Conservation (phyloP, 2,888 invertebrate species). For the Ellobium chinense region DNA sequence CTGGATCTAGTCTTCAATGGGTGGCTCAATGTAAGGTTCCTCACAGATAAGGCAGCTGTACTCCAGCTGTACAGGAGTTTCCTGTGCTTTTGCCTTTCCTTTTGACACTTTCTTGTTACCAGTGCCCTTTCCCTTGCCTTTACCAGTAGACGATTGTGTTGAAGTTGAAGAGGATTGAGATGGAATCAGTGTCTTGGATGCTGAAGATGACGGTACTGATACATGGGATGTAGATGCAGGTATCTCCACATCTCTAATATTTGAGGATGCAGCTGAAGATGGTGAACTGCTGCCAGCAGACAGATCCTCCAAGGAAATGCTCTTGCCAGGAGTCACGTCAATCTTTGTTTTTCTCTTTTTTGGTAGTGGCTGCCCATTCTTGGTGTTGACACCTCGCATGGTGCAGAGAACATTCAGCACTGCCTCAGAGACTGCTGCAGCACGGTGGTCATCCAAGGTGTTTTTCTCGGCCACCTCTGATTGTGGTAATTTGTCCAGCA, state of each 20-base stretch:
- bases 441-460: not conserved
- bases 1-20: conserved; percentile 2
- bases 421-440: not conserved
- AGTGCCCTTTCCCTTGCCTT: not conserved
- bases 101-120: not conserved
- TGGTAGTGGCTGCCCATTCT: not conserved
- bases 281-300: not conserved
- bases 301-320: not conserved
- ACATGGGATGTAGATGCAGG: not conserved
- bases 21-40: conserved; percentile 6
- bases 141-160: not conserved
- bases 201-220: not conserved
- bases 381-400: not conserved
- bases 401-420: not conserved
- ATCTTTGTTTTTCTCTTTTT: not conserved
- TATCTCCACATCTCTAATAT: not conserved
- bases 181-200: not conserved
- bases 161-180: not conserved
- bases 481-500: not conserved
- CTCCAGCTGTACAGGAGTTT: not conserved
- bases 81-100: conserved; percentile 7
- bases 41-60: conserved; percentile 7
- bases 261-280: not conserved
- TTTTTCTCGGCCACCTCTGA: not conserved
- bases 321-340: not conserved